Evolutionary conservation across 1,140 invertebrate genomes (phyloP).

Genomic region (Hormaphis cornu): DNA sequence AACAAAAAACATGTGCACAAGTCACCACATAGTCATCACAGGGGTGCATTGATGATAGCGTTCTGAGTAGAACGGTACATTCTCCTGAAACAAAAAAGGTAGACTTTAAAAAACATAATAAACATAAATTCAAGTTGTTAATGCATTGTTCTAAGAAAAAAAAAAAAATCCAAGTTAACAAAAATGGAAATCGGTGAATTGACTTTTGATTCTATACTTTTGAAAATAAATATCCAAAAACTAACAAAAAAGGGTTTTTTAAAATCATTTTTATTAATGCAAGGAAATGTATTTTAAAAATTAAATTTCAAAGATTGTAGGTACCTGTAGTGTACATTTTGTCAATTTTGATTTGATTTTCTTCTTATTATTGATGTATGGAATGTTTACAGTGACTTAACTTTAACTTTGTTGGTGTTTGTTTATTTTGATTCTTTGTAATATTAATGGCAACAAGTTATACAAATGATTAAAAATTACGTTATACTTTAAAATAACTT

Average conservation of each 20-base stretch:
- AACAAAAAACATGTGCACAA: neutral
- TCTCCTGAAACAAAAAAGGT: slow-evolving; percentile 12
- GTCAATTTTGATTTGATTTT: slow-evolving; percentile 10
- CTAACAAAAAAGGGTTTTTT: neutral
- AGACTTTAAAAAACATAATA: neutral
- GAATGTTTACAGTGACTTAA: slow-evolving; percentile 1
- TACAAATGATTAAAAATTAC: neutral
- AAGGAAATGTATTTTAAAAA: too few species aligned
- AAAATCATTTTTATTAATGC: slow-evolving; percentile 14
- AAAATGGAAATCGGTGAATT: neutral
- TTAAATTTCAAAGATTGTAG: slow-evolving; percentile 7
- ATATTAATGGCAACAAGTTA: neutral
- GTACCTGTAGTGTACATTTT: slow-evolving; percentile 15
- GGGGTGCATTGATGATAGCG: neutral
- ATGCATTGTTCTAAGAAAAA: neutral
- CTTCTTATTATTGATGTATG: slow-evolving; percentile 8
- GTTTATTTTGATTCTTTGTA: neutral
- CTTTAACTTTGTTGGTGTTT: slow-evolving; percentile 9
- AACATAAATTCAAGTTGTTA: neutral
- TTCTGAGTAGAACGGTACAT: neutral
- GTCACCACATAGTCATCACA: neutral
- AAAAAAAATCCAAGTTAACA: neutral
- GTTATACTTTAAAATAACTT: slow-evolving; percentile 19
- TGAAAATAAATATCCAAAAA: slow-evolving; percentile 12
- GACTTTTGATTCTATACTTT: neutral